phyloP scores from a whole-genome alignment of 2,113 vertebrate genomes.

The Hemibagrus wyckioides region DNA sequence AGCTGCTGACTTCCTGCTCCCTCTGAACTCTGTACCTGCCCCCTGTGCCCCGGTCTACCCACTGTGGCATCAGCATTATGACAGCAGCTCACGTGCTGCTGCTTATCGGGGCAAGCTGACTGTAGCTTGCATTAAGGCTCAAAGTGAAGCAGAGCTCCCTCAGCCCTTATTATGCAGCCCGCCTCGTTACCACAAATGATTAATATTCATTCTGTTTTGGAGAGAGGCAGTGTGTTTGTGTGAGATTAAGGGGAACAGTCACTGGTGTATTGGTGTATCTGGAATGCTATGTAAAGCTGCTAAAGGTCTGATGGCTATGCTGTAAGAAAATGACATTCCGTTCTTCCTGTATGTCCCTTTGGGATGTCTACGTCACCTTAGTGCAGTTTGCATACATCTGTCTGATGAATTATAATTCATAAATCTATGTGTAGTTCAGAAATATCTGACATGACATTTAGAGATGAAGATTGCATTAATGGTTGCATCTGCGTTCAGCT shows the following conservation, averaged over 20 bases:
- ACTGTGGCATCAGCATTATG: slow-evolving; percentile 6
- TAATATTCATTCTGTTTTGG: slow-evolving; percentile 58
- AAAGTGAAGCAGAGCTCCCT: slow-evolving; percentile 42
- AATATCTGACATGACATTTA: neutral
- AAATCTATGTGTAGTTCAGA: neutral
- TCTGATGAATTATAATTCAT: neutral
- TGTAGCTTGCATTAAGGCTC: slow-evolving; percentile 28
- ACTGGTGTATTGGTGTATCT: slow-evolving; percentile 18
- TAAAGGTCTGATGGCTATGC: neutral
- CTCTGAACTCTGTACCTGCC: neutral
- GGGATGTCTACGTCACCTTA: neutral
- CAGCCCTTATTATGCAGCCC: slow-evolving; percentile 49
- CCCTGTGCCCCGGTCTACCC: neutral
- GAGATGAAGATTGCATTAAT: neutral
- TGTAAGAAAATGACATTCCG: neutral
- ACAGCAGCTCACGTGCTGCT: slow-evolving; percentile 1
- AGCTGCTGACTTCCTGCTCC: neutral
- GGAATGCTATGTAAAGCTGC: neutral
- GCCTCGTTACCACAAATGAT: slow-evolving; percentile 56
- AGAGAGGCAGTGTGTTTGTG: slow-evolving; percentile 30
- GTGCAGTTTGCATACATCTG: neutral
- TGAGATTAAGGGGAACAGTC: slow-evolving; percentile 29
- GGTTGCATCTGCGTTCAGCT: neutral
- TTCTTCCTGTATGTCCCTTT: neutral
- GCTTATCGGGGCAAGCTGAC: slow-evolving; percentile 19